Percentiles rank a stretch among this genome's conserved stretches.
These are phyloP conservation scores for Drosophila borborema DNA, from an alignment of 2,888 invertebrate species.

Conservation along the genomic window DNA sequence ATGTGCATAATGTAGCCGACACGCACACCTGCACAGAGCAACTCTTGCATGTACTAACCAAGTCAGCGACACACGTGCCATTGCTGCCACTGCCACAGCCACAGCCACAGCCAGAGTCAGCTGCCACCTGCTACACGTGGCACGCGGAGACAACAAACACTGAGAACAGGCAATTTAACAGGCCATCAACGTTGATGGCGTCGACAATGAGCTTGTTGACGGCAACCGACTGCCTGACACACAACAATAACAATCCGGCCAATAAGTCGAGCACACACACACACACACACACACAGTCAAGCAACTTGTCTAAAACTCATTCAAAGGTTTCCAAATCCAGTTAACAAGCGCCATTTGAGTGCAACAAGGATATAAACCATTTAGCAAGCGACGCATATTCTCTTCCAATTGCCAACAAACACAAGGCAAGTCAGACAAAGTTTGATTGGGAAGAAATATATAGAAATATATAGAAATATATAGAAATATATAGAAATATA, in stretches of 20 bases:
- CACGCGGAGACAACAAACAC: conserved; percentile 57
- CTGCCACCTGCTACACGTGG: conserved; percentile 34
- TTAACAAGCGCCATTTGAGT: conserved; percentile 25
- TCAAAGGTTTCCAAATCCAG: conserved; percentile 9
- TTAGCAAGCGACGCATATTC: neutral
- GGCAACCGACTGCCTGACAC: conserved; percentile 46
- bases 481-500: too few relatives aligned
- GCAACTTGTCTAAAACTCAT: conserved; percentile 30
- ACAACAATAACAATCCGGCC: conserved; percentile 65
- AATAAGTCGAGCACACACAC: conserved; percentile 44
- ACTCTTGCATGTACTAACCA: conserved; percentile 29
- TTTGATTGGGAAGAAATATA: neutral
- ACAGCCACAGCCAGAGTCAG: neutral
- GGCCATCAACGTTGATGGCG: conserved; percentile 81
- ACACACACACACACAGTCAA: too few relatives aligned
- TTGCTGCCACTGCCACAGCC: conserved; percentile 1
- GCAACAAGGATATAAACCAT: conserved; percentile 2
- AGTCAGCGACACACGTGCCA: conserved; percentile 28
- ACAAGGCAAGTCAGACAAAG: neutral
- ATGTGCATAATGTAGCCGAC: conserved; percentile 80
- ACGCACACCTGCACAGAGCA: conserved; percentile 67
- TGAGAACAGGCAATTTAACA: conserved; percentile 81
- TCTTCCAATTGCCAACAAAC: neutral
- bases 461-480: too few relatives aligned
- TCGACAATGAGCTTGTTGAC: conserved; percentile 79